phyloP scores from a whole-genome alignment of 2,888 invertebrate species.

The Amaurobius ferox region DNA sequence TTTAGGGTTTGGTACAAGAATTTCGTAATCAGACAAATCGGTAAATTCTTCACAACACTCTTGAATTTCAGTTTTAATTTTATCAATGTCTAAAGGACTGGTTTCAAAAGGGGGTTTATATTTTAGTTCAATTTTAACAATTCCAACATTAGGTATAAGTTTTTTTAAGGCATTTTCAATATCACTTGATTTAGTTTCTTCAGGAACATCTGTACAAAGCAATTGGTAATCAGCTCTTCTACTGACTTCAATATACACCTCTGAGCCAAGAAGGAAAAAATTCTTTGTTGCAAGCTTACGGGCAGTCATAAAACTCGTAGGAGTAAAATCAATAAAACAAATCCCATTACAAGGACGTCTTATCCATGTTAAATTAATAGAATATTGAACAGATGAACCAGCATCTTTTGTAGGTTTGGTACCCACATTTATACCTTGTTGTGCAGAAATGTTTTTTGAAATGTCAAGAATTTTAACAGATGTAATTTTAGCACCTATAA shows the following conservation, averaged over 20 bases:
- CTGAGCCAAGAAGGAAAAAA: conserved; percentile 9
- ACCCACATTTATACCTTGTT: not conserved
- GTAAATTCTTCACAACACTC: conserved; percentile 13
- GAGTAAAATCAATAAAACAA: conserved; percentile 26
- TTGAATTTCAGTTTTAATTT: conserved; percentile 16
- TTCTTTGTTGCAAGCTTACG: conserved; percentile 33
- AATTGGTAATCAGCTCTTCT: conserved; percentile 32
- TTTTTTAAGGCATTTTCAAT: conserved; percentile 27
- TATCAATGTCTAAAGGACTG: conserved; percentile 8
- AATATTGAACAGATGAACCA: conserved; percentile 19
- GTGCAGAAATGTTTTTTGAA: not conserved
- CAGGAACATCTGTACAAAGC: conserved; percentile 24
- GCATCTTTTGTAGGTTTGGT: not conserved
- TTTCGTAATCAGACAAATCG: conserved; percentile 14
- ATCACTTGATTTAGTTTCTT: conserved; percentile 16
- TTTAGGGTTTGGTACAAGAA: conserved; percentile 31
- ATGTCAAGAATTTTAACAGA: not conserved
- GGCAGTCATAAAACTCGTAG: conserved; percentile 15
- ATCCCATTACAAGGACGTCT: conserved; percentile 39
- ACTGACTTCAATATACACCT: conserved; percentile 35
- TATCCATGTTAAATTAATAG: conserved; percentile 39
- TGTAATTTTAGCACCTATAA: conserved; percentile 44
- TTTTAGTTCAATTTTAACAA: conserved; percentile 27
- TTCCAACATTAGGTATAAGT: conserved; percentile 11
- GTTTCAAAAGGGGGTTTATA: conserved; percentile 41